Base-by-base conservation (phyloP, 1,140 invertebrate species). In the Sesamia nonagrioides region DNA sequence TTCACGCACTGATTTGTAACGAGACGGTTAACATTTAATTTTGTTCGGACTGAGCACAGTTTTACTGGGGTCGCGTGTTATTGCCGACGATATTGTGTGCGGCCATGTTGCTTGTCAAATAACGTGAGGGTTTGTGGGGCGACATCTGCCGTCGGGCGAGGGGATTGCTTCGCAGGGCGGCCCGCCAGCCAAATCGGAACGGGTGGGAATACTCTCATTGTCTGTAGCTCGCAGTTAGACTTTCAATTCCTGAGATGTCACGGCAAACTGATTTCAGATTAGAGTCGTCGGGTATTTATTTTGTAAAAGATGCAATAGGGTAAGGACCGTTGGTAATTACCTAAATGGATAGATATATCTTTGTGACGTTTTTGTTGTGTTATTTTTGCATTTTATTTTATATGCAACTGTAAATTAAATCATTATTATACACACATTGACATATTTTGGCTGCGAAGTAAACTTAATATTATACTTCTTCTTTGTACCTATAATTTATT, bases 31-130 rank as follows among this genome's bases (percentile, higher is more conserved):
- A 3, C 8, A 35, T 33, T 35, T 50, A 17, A 17, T 63, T 58
- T 56, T 68, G 37, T 17, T 45, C 17, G 63, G 18, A 45, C 50
- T 58, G 58, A 63, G 42, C 58, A 84, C 66, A 79, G 80, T 82
- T 86, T 84, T 76, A 87, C 82, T 78, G 78, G 82, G 82, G 87
- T 87, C 80, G 85, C 86, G 86, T 74, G 76, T 80, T 82, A 83
- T 86, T 83, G 82, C 84, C 84, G 82, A 79, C 82, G 78, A 84
- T 83, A 78, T 82, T 84, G 86, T 79, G 68, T 78, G 75, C 74
- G 86, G 90, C 92, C 92, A 93, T 93, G 81, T 91, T 92, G 87
- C 50, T 72, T 84, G 84, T 85, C 80, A 86, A 82, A 84, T 66
- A 77, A 56, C 56, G 37, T 15, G 35, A 79, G 78, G 72, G 76